Conservation (phyloP, 2,888 invertebrate species). For the Ypsolopha scabrella region DNA sequence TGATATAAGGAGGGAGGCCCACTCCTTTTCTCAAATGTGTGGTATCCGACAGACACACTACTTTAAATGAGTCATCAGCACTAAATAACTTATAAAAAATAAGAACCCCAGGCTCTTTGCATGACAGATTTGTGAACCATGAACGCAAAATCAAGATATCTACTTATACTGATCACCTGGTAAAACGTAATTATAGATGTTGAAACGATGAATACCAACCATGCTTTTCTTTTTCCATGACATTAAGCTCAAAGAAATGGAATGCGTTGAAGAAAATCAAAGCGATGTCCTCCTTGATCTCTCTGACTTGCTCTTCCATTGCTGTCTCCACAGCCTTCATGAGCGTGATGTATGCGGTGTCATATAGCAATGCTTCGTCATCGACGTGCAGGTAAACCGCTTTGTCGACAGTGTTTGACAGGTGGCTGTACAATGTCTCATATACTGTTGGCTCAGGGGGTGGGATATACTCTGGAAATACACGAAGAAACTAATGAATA, state of each 20-base stretch:
- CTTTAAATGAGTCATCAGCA: background rate
- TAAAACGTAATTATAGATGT: background rate
- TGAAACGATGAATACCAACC: slow-evolving; percentile 25
- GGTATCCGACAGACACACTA: background rate
- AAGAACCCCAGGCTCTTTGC: background rate
- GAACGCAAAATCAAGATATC: background rate
- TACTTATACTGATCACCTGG: background rate
- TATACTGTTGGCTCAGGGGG: slow-evolving; percentile 43
- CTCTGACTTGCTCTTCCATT: slow-evolving; percentile 53
- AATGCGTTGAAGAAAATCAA: slow-evolving; percentile 34
- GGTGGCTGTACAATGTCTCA: slow-evolving; percentile 26
- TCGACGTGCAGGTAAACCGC: slow-evolving; percentile 37
- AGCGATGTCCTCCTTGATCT: slow-evolving; percentile 40
- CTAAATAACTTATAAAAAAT: background rate
- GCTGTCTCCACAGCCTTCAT: slow-evolving; percentile 42
- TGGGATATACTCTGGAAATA: slow-evolving; percentile 33
- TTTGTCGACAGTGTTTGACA: slow-evolving; percentile 48
- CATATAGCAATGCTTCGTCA: slow-evolving; percentile 34
- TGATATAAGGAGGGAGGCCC: too few species aligned
- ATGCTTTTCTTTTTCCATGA: slow-evolving; percentile 36
- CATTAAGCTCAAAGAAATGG: slow-evolving; percentile 34
- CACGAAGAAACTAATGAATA: background rate
- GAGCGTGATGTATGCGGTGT: slow-evolving; percentile 50
- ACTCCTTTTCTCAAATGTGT: background rate
- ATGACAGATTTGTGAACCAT: background rate